phyloP scores from a whole-genome alignment of 2,888 invertebrate species.

The Drosophila neotestacea region DNA sequence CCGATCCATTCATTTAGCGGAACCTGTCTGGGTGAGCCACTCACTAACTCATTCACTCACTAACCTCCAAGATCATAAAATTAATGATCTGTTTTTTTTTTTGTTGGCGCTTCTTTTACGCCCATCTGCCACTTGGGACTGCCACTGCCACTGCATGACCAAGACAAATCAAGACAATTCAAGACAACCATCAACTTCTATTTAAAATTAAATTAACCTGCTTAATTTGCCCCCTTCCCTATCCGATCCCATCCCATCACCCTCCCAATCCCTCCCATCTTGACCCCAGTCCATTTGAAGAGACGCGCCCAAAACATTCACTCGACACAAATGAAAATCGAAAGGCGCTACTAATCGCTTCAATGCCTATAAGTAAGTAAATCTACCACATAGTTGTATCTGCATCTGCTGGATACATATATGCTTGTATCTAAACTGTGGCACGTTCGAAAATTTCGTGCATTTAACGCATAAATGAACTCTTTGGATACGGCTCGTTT shows the following conservation, averaged over 20 bases:
- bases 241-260: background rate
- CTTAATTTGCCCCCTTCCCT: conserved; percentile 68
- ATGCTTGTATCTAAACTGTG: conserved; percentile 39
- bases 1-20: conserved; percentile 21
- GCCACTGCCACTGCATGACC: conserved; percentile 55
- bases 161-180: conserved; percentile 39
- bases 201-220: conserved; percentile 80
- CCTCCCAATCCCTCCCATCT: background rate
- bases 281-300: conserved; percentile 15
- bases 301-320: conserved; percentile 76
- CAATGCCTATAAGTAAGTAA: conserved; percentile 63
- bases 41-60: conserved; percentile 54
- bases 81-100: conserved; percentile 64
- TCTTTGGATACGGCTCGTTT: conserved; percentile 59
- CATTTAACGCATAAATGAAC: conserved; percentile 79
- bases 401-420: conserved; percentile 45
- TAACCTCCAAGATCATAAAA: conserved; percentile 77
- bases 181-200: conserved; percentile 73
- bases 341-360: conserved; percentile 79
- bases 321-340: conserved; percentile 64
- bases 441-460: conserved; percentile 68
- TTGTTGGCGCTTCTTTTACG: conserved; percentile 60
- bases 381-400: conserved; percentile 38
- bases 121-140: conserved; percentile 46
- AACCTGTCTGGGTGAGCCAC: conserved; percentile 56